Evolutionary conservation across 2,888 invertebrate species (phyloP), one percentile per base, ranked within the genome.

Genomic region (Mechanitis mazaeus): DNA sequence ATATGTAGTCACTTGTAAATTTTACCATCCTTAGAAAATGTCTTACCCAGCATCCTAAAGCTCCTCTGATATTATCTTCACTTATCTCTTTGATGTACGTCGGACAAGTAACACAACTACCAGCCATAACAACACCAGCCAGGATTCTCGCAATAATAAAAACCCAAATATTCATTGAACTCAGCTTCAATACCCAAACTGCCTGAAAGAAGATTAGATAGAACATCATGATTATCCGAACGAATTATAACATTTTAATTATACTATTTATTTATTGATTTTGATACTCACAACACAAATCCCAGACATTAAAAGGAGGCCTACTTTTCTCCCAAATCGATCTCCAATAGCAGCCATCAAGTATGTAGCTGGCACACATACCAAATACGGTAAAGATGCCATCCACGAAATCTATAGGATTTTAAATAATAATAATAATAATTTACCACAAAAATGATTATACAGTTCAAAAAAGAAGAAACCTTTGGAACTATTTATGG

Each of bases 21-120:
- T 35, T 35, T 35, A 35, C 4, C 3, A 6, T 5, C 6, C 2
- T 35, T 35, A 35, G 20, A 35, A 5, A 35, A 9, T 42, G 6
- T 42, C 79, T 91, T 58, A 92, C 90, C 70, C 92, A 82, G 1
- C 92, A 89, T 0, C 93, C 93, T 2, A 93, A 76, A 7, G 89
- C 75, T 0, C 85, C 85, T 69, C 84, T 72, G 3, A 85, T 78
- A 59, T 77, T 71, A 55, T 85, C 81, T 58, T 85, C 79, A 60
- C 84, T 81, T 56, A 86, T 83, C 64, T 86, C 85, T 64, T 82
- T 84, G n/a, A 81, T 76, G 64, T 85, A 87, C 71, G 84, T 81
- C 0, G 84, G 85, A 45, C 85, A 85, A 11, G 77, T 80, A 35
- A 87, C 86, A 58, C 83, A 87, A 1, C 76, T 74, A 0, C 81